phyloP scores from a whole-genome alignment of 2,888 invertebrate genomes.

The Sclerodermus sp. region DNA sequence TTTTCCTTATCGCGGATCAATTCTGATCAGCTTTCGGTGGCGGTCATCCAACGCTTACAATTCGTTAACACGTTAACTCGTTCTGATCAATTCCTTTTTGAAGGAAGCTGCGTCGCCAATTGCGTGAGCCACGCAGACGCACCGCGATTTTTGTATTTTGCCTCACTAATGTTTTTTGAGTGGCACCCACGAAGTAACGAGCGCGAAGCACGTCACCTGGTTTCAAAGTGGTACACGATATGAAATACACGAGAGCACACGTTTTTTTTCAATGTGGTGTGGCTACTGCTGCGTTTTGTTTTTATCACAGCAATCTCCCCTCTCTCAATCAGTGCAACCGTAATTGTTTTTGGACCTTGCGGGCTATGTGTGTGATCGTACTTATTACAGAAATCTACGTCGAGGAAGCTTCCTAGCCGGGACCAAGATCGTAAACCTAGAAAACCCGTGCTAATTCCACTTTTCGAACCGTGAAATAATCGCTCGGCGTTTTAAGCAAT shows the following conservation, averaged over 20 bases:
- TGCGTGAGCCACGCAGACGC: neutral
- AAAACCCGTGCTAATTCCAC: no score
- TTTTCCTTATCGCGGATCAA: neutral
- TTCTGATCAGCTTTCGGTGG: conserved; percentile 46
- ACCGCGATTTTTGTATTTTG: conserved; percentile 51
- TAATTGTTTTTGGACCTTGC: no score
- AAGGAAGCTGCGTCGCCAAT: neutral
- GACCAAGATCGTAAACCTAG: no score
- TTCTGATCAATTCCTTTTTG: conserved; percentile 10
- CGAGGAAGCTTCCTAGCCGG: no score
- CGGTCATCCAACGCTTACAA: conserved; percentile 51
- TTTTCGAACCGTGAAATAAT: no score
- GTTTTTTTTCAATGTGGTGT: conserved; percentile 54
- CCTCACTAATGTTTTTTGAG: conserved; percentile 52
- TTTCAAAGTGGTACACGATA: conserved; percentile 35
- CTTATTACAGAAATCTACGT: no score
- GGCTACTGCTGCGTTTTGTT: conserved; percentile 47
- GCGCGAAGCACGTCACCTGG: conserved; percentile 43
- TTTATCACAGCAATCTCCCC: conserved; percentile 46
- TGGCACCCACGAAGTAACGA: conserved; percentile 49
- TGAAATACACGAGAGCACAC: conserved; percentile 39
- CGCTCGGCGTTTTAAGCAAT: no score
- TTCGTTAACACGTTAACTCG: no score
- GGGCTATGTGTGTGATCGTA: no score
- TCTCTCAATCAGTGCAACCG: conserved; percentile 17